These are phyloP conservation scores for Leptinotarsa peninsularis DNA, from an alignment of 2,888 invertebrate genomes.

Conservation along the genomic window DNA sequence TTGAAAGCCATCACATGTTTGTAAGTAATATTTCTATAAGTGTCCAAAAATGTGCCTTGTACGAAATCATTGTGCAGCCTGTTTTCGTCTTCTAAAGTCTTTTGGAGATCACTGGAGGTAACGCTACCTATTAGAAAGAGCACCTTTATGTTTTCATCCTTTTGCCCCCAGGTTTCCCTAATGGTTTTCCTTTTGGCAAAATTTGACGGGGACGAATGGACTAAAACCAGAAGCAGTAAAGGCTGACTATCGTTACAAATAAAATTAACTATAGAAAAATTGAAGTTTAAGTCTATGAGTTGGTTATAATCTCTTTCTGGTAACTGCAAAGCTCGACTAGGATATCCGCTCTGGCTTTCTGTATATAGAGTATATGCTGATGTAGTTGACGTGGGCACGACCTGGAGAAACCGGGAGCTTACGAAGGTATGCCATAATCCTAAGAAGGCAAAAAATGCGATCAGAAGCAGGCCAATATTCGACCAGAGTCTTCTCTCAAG, in stretches of 20 bases:
- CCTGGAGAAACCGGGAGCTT: constrained; percentile 23
- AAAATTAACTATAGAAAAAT: constrained; percentile 47
- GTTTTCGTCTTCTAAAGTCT: constrained; percentile 69
- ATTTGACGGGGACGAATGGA: constrained; percentile 79
- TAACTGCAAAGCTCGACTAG: constrained; percentile 46
- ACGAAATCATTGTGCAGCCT: constrained; percentile 75
- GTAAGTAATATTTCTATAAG: constrained; percentile 85
- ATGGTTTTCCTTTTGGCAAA: constrained; percentile 75
- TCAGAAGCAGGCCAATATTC: constrained; percentile 46
- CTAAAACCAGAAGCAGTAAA: constrained; percentile 72
- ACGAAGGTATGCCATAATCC: constrained; percentile 50
- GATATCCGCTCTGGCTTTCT: constrained; percentile 47
- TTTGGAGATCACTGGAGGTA: constrained; percentile 56
- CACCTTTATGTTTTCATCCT: constrained; percentile 69
- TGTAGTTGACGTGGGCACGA: constrained; percentile 20
- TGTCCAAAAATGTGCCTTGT: constrained; percentile 81
- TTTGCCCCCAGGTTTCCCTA: constrained; percentile 79
- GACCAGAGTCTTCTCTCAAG: constrained; percentile 52
- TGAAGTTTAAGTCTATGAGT: constrained; percentile 50
- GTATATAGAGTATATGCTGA: constrained; percentile 51
- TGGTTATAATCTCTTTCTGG: constrained; percentile 49
- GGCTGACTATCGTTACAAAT: constrained; percentile 48
- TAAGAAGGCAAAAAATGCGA: constrained; percentile 44
- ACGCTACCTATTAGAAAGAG: constrained; percentile 77
- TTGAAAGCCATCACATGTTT: constrained; percentile 87